Conservation (phyloP, 92 coral and sea anemone genomes). For the Palythoa heliodiscus region DNA sequence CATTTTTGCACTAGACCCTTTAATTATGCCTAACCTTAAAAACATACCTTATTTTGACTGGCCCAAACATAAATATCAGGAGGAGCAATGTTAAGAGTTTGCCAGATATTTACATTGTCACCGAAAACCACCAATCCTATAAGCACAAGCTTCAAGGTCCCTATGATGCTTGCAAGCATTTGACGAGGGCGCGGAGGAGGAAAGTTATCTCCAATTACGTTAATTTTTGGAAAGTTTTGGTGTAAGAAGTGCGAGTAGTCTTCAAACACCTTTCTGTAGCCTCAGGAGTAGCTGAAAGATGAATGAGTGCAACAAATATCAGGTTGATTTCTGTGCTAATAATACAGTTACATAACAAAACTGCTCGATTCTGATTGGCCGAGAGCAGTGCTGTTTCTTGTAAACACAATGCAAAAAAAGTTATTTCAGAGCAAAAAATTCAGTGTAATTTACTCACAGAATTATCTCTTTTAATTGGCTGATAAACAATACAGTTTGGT, state of each 20-base stretch:
- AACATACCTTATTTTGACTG: conserved; percentile 89
- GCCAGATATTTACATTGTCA: conserved; percentile 79
- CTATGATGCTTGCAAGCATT: conserved; percentile 78
- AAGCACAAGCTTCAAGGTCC: conserved; percentile 72
- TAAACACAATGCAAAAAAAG: too few species aligned
- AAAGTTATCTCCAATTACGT: conserved; percentile 91
- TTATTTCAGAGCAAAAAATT: too few species aligned
- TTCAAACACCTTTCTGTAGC: conserved; percentile 98
- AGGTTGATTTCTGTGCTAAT: not conserved
- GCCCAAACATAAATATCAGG: conserved; percentile 92
- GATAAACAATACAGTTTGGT: too few species aligned
- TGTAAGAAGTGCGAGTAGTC: conserved; percentile 95
- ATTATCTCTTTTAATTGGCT: too few species aligned
- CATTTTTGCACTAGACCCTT: too few species aligned
- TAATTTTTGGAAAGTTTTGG: conserved; percentile 89
- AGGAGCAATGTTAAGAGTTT: conserved; percentile 74
- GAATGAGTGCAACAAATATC: not conserved
- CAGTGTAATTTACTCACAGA: too few species aligned
- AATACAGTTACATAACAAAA: too few species aligned
- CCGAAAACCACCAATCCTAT: conserved; percentile 89
- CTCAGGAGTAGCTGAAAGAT: conserved; percentile 94
- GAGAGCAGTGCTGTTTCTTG: too few species aligned
- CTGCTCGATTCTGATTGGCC: too few species aligned
- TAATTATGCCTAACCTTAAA: not conserved
- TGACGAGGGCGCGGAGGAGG: conserved; percentile 97